phyloP scores from a whole-genome alignment of 2,888 invertebrate genomes.

The Uropetala carovei region DNA sequence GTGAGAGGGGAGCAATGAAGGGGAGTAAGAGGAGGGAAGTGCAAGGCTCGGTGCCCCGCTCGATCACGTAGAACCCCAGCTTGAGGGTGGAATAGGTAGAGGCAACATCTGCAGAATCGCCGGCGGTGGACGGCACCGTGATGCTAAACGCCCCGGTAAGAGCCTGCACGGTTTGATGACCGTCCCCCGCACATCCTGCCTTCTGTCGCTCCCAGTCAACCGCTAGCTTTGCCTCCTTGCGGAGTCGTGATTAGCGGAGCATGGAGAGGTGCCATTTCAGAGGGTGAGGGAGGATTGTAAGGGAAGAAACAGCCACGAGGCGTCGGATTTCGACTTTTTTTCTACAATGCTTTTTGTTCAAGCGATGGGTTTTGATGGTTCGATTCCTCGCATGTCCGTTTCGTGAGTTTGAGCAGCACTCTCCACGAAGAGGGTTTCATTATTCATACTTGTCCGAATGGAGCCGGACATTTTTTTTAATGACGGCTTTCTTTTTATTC shows the following conservation, averaged over 20 bases:
- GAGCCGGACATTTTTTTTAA: too few species aligned
- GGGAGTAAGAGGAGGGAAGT: too few species aligned
- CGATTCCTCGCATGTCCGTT: too few species aligned
- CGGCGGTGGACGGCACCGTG: neutral
- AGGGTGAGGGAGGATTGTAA: neutral
- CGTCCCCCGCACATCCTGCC: constrained; percentile 4
- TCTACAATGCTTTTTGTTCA: too few species aligned
- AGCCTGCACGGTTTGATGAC: neutral
- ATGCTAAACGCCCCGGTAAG: neutral
- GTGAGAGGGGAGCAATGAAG: too few species aligned
- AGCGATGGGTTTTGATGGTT: too few species aligned
- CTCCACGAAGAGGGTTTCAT: too few species aligned
- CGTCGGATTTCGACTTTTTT: too few species aligned
- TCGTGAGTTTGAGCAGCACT: too few species aligned
- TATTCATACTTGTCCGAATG: too few species aligned
- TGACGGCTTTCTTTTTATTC: too few species aligned
- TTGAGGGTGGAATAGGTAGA: neutral
- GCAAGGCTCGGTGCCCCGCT: neutral
- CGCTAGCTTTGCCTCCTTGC: constrained; percentile 12
- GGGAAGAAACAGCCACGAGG: too few species aligned
- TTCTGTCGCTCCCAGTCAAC: neutral
- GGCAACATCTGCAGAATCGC: constrained; percentile 14
- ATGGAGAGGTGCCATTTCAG: neutral
- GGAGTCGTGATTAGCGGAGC: constrained; percentile 44
- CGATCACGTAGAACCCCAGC: neutral